A percentile compares a stretch with the other conserved stretches of the same genome.
Conservation (phyloP, 2,888 invertebrate species). For the Polia nebulosa region DNA sequence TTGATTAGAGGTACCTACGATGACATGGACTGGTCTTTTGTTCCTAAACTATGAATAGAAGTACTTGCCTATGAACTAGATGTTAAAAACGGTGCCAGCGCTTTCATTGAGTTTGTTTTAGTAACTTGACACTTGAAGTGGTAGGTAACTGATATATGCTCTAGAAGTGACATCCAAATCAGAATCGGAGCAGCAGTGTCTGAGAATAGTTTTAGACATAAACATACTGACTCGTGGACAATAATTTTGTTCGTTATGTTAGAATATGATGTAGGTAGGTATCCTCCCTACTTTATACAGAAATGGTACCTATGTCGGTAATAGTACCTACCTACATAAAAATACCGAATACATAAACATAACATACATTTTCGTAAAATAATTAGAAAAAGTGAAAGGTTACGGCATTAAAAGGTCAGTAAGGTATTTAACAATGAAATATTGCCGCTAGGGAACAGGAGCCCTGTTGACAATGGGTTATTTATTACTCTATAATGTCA, state of each 20-base stretch:
- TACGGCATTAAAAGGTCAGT: slow-evolving; percentile 64
- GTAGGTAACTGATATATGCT: slow-evolving; percentile 35
- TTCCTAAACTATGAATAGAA: slow-evolving; percentile 50
- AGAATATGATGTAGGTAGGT: neutral
- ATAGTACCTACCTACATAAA: neutral
- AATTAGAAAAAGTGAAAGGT: slow-evolving; percentile 53
- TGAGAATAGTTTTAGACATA: slow-evolving; percentile 15
- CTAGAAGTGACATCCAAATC: slow-evolving; percentile 16
- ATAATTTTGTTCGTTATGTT: neutral
- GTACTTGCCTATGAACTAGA: slow-evolving; percentile 9
- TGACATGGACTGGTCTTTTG: slow-evolving; percentile 36
- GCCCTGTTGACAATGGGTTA: slow-evolving; percentile 67
- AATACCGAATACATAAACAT: neutral
- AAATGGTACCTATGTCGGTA: neutral
- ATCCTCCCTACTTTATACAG: neutral
- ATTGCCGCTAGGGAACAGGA: slow-evolving; percentile 62
- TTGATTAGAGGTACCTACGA: too few species aligned
- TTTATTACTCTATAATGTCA: slow-evolving; percentile 71
- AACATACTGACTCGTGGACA: neutral
- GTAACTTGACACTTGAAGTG: slow-evolving; percentile 40
- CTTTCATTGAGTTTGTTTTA: slow-evolving; percentile 39
- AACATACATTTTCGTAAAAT: slow-evolving; percentile 43
- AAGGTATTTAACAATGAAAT: slow-evolving; percentile 65
- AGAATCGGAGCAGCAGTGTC: slow-evolving; percentile 24
- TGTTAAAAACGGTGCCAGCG: slow-evolving; percentile 26